Evolutionary conservation across 2,113 vertebrate species (phyloP), one percentile per base, ranked within the genome.

Genomic region (Heterotis niloticus): DNA sequence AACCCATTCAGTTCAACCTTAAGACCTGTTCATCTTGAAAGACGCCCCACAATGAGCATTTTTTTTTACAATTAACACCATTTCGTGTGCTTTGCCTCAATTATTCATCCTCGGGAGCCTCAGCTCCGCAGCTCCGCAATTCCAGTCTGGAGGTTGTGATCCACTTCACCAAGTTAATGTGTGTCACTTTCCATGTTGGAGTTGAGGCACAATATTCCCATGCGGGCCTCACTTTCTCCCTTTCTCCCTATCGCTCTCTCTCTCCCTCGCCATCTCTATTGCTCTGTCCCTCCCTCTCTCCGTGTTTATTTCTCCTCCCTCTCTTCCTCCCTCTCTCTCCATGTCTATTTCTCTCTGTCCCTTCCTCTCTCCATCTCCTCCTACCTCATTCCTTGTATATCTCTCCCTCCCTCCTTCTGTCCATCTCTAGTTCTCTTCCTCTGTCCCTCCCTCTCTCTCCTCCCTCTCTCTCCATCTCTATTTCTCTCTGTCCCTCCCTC

Each of bases 161-260:
- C 77, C 66, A 70, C 54, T 78, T 76, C 24, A 12, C 28, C 18
- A 5, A 24, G 77, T 60, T 69, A 78, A 78, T 78, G 77, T 24
- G 18, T 64, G 24, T 17, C 28, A 52, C 18, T 60, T 78, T 56
- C 65, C 69, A n/a, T 60, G 23, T 34, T 56, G 26, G 51, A 70
- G 29, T 28, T 16, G 66, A 60, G 77, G 77, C 16, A 57, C 26
- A 34, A 29, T 44, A 67, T 81, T 68, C 67, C 64, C 77, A 77
- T 52, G 14, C 23, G 56, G n/a, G 26, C 44, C 20, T 52, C 70
- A 52, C 78, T 64, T 51, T 11, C 26, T n/a, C n/a, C n/a, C n/a
- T n/a, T n/a, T n/a, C 5, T 17, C 74, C 57, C 24, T 13, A 3
- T 72, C 69, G 20, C 11, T 59, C 13, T 56, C 59, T 54, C 28